phyloP scores from a whole-genome alignment of 30 jellyfish, hydroid and myxozoan genomes.

The Cassiopea xamachana region DNA sequence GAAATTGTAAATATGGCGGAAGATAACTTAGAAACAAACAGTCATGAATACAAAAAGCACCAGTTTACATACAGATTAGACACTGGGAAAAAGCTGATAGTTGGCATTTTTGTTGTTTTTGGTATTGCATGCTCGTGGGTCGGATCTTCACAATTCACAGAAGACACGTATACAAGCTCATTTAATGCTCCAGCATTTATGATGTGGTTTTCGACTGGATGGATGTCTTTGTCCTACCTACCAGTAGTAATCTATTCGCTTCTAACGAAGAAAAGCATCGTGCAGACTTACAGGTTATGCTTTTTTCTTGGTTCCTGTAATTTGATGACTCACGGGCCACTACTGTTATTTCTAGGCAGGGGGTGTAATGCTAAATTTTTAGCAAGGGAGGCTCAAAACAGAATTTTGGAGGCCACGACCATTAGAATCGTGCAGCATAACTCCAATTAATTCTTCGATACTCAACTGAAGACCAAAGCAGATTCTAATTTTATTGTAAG shows the following conservation, averaged over 20 bases:
- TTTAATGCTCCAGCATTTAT: conserved; percentile 92
- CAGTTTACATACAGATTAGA: conserved; percentile 36
- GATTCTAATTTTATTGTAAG: too few relatives aligned
- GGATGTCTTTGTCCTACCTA: conserved; percentile 72
- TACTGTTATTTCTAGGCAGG: too few relatives aligned
- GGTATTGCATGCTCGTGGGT: conserved; percentile 89
- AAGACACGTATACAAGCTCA: conserved; percentile 74
- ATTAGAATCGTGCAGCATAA: too few relatives aligned
- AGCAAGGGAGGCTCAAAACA: too few relatives aligned
- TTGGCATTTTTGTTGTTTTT: conserved; percentile 74
- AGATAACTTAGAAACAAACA: not conserved
- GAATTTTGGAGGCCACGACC: too few relatives aligned
- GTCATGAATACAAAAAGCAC: not conserved
- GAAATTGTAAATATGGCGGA: not conserved
- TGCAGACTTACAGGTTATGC: conserved; percentile 45
- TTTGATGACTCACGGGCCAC: too few relatives aligned
- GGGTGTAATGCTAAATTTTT: too few relatives aligned
- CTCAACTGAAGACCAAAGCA: too few relatives aligned
- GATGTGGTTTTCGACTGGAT: conserved; percentile 86
- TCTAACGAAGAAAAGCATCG: conserved; percentile 1
- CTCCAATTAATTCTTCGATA: too few relatives aligned
- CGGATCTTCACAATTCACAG: conserved; percentile 89
- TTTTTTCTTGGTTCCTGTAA: not conserved
- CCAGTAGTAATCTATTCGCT: conserved; percentile 27
- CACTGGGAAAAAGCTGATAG: conserved; percentile 43